A percentile compares a stretch with the other conserved stretches of the same genome.
Evolutionary conservation across 2,113 vertebrate genomes (phyloP).

Genomic region (Pluvianellus socialis): DNA sequence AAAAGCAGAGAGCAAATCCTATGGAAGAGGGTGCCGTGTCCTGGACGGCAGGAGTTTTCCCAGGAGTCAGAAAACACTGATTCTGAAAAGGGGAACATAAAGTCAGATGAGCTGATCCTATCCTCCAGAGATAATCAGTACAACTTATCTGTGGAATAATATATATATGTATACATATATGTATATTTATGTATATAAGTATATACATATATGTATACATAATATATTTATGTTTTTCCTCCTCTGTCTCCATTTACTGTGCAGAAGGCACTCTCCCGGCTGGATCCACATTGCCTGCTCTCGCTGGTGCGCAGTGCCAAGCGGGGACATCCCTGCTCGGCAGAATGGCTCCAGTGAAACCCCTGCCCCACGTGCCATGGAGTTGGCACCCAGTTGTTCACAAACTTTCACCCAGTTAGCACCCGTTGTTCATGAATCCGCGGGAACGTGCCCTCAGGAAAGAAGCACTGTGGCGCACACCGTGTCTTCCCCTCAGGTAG

Average conservation of each 20-base stretch:
- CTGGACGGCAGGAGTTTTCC: not conserved
- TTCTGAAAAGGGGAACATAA: not conserved
- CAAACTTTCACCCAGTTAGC: accelerated
- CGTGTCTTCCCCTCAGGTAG: accelerated
- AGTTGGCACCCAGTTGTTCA: too few species aligned
- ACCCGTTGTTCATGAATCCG: accelerated
- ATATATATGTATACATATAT: not conserved
- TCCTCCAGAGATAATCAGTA: not conserved
- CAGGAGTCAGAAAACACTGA: accelerated
- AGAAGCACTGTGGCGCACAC: accelerated
- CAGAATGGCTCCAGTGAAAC: not conserved
- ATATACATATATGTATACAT: not conserved
- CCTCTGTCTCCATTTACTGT: not conserved
- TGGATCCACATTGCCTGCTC: accelerated
- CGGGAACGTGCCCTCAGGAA: not conserved
- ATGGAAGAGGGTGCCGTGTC: accelerated
- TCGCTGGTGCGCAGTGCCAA: not conserved
- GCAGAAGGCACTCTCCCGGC: not conserved
- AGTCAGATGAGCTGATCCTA: not conserved
- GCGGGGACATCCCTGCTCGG: accelerated
- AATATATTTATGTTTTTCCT: not conserved
- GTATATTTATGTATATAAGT: not conserved
- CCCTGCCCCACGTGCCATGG: accelerated
- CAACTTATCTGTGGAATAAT: not conserved
- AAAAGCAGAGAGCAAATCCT: not conserved